These are phyloP conservation scores for Ostrea edulis DNA, from an alignment of 1,140 invertebrate genomes.

Conservation along the genomic window DNA sequence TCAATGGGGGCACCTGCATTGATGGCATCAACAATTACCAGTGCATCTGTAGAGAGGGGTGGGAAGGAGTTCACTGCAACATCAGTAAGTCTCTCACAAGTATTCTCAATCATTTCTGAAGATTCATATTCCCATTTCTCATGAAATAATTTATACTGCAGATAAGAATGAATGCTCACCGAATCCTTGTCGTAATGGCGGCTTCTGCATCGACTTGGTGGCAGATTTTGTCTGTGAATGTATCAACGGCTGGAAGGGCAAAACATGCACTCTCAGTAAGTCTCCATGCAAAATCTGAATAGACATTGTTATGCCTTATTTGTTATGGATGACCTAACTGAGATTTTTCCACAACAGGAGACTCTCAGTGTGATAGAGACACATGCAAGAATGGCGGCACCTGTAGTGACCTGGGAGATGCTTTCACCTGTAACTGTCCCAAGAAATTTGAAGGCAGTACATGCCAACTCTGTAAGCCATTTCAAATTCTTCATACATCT, in stretches of 20 bases:
- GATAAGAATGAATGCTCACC: conserved; percentile 74
- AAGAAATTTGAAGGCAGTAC: conserved; percentile 85
- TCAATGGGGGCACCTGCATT: conserved; percentile 90
- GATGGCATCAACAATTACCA: conserved; percentile 76
- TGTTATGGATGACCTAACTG: background rate
- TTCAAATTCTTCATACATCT: background rate
- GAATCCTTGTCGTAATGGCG: conserved; percentile 79
- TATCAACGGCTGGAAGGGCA: conserved; percentile 82
- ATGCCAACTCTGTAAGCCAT: conserved; percentile 76
- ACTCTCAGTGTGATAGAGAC: conserved; percentile 71
- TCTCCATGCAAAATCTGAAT: conserved; percentile 29
- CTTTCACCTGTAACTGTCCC: conserved; percentile 73
- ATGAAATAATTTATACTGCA: conserved; percentile 44
- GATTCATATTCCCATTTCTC: background rate
- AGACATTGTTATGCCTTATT: background rate
- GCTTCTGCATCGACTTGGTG: conserved; percentile 90
- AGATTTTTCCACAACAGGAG: conserved; percentile 59
- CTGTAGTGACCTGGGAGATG: conserved; percentile 73
- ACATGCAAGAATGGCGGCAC: conserved; percentile 75
- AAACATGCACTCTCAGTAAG: conserved; percentile 76
- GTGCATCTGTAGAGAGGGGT: conserved; percentile 82
- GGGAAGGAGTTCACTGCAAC: conserved; percentile 81
- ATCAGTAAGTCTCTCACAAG: conserved; percentile 72
- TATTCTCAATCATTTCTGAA: background rate
- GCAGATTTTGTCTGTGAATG: conserved; percentile 86